Percentiles rank a stretch among this genome's conserved stretches.
These are phyloP conservation scores for Varanus salvator DNA, from an alignment of 2,113 vertebrate genomes.

Conservation along the genomic window DNA sequence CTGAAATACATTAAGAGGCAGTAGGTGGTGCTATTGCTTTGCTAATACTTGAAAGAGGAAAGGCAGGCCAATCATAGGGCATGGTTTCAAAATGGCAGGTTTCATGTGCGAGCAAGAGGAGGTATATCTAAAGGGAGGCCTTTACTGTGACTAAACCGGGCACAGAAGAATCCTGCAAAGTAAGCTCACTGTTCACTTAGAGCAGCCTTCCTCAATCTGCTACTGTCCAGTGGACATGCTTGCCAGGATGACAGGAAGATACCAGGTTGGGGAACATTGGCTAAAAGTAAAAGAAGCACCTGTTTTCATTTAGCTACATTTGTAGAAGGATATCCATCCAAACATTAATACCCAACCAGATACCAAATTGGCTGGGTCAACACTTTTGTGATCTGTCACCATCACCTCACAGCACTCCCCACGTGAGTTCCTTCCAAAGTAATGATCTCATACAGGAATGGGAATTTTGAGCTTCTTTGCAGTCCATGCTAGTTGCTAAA, in stretches of 20 bases:
- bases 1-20: background rate
- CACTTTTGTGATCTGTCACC: background rate
- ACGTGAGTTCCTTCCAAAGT: background rate
- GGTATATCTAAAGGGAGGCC: background rate
- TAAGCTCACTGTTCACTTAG: background rate
- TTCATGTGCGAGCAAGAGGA: too few relatives aligned
- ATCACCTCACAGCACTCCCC: background rate
- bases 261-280: too few relatives aligned
- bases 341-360: background rate
- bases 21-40: slow-evolving; percentile 27
- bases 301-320: background rate
- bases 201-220: background rate
- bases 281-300: too few relatives aligned
- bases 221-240: too few relatives aligned
- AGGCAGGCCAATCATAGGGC: background rate
- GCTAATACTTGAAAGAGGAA: background rate
- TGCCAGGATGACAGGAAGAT: too few relatives aligned
- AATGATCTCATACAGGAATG: background rate
- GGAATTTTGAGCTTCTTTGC: too few relatives aligned
- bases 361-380: background rate
- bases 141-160: background rate
- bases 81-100: background rate
- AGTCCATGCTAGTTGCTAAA: background rate
- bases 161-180: background rate
- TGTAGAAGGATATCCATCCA: background rate